Conservation (phyloP, 1,140 invertebrate species). For the Caenorhabditis latens region DNA sequence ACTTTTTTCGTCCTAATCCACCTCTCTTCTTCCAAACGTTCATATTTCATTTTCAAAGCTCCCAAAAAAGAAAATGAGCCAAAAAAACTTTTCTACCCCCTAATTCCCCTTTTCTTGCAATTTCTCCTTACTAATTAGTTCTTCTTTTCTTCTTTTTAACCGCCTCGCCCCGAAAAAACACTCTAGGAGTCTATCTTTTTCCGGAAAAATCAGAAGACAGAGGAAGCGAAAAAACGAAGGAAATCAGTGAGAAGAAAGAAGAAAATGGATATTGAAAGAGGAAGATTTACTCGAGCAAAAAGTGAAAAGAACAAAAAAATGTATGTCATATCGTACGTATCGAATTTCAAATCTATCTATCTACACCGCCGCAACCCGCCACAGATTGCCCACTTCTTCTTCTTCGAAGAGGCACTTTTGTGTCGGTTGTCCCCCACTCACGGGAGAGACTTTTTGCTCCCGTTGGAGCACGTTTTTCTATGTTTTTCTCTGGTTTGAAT, state of each 20-base stretch:
- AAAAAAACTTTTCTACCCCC: not conserved
- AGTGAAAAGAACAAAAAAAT: conserved; percentile 33
- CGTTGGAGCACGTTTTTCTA: too few species aligned
- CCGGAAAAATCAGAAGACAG: not conserved
- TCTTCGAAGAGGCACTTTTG: not conserved
- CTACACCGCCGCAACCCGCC: not conserved
- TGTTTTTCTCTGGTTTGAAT: too few species aligned
- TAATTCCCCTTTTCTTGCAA: not conserved
- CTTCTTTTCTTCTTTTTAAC: not conserved
- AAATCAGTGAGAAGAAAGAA: not conserved
- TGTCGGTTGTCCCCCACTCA: not conserved
- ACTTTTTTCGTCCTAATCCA: conserved; percentile 13
- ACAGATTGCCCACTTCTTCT: not conserved
- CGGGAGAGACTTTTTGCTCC: not conserved
- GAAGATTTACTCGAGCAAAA: not conserved
- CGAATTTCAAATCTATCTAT: conserved; percentile 25
- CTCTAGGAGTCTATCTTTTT: not conserved
- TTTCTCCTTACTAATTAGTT: not conserved
- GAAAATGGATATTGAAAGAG: conserved; percentile 6
- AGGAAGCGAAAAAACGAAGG: not conserved
- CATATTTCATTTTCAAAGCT: not conserved
- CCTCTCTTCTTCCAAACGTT: too few species aligned
- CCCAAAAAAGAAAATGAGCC: too few species aligned
- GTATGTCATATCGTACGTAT: conserved; percentile 54
- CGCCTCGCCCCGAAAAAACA: not conserved